Conservation (phyloP, 2,888 invertebrate genomes). For the Lamellibrachia satsuma region DNA sequence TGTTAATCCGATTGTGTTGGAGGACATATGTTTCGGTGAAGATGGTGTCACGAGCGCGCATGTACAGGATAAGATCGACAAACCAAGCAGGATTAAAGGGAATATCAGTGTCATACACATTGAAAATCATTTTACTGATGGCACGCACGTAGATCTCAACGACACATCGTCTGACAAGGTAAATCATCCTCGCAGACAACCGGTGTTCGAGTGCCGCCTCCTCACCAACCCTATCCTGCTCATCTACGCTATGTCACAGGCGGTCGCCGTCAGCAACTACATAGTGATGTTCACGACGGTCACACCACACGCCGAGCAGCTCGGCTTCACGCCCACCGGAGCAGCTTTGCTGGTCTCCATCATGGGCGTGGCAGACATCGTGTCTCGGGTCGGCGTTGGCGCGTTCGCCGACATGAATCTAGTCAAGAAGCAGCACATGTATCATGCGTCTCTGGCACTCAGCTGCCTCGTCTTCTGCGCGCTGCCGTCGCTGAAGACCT, state of each 20-base stretch:
- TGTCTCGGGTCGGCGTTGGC: constrained; percentile 78
- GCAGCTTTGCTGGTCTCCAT: constrained; percentile 79
- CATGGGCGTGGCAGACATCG: constrained; percentile 78
- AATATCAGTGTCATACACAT: not conserved
- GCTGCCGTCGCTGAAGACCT: not conserved
- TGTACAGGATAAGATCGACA: not conserved
- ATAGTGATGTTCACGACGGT: constrained; percentile 80
- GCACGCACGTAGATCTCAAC: not conserved
- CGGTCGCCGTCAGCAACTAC: constrained; percentile 80
- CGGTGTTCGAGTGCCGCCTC: constrained; percentile 74
- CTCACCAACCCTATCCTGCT: constrained; percentile 77
- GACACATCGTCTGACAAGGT: not conserved
- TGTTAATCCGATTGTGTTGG: not conserved
- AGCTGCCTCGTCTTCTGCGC: not conserved
- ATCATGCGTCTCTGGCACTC: not conserved
- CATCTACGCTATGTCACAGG: constrained; percentile 77
- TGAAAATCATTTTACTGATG: not conserved
- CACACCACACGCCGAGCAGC: constrained; percentile 76
- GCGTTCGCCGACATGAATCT: constrained; percentile 35
- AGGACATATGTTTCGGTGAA: not conserved
- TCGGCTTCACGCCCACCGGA: constrained; percentile 74
- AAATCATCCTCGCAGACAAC: not conserved
- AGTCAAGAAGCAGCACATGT: constrained; percentile 29
- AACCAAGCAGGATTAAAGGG: not conserved
- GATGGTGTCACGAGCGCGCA: not conserved